phyloP scores from a whole-genome alignment of 2,113 vertebrate species.

The Leiothrix lutea region DNA sequence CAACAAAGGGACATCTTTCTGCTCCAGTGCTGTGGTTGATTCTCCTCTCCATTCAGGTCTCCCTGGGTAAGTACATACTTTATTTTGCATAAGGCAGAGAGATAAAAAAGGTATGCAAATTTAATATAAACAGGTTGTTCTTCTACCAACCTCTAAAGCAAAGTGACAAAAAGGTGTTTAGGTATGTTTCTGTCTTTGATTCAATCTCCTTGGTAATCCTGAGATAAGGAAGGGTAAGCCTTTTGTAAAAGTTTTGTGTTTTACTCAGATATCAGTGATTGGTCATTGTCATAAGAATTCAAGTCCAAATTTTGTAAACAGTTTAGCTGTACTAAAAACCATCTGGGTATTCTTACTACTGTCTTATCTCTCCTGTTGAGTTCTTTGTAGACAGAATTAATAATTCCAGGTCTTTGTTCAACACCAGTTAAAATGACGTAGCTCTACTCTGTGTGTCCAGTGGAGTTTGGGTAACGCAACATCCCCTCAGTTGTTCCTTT shows the following conservation, averaged over 20 bases:
- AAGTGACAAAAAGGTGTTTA: neutral
- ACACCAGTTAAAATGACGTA: neutral
- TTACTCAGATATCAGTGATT: neutral
- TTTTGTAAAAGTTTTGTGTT: neutral
- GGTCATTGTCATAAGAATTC: neutral
- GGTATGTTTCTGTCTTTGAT: neutral
- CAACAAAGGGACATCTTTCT: neutral
- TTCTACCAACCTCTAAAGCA: neutral
- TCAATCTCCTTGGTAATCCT: neutral
- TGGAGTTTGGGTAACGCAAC: neutral
- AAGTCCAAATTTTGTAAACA: neutral
- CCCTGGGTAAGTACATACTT: neutral
- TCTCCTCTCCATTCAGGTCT: neutral
- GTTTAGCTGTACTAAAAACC: neutral
- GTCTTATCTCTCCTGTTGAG: neutral
- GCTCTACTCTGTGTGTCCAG: neutral
- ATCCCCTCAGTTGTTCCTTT: neutral
- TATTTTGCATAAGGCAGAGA: neutral
- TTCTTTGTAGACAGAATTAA: neutral
- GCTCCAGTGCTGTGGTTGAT: neutral
- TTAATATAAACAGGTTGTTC: neutral
- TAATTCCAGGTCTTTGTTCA: neutral
- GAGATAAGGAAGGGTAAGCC: neutral
- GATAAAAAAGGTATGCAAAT: neutral
- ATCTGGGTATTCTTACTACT: neutral